These are phyloP conservation scores for Eumaeus atala DNA, from an alignment of 1,140 invertebrate species.

Conservation along the genomic window DNA sequence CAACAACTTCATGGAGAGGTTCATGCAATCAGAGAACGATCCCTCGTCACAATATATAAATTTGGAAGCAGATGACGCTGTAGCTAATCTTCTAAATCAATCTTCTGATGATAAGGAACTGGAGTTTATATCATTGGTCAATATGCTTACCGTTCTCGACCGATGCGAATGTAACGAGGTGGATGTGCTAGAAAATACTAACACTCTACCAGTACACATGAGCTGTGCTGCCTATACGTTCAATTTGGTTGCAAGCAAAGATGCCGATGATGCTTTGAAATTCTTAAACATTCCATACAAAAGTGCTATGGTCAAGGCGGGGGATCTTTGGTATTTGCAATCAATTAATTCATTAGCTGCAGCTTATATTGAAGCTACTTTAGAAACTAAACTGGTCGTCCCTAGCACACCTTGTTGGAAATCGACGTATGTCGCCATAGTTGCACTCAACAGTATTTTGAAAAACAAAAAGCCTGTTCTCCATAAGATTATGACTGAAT, in stretches of 20 bases:
- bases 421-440: slow-evolving; percentile 18
- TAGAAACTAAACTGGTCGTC: slow-evolving; percentile 20
- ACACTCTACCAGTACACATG: background rate
- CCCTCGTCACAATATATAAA: background rate
- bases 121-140: slow-evolving; percentile 1
- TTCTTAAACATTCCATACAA: background rate
- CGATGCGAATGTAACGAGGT: background rate
- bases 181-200: background rate
- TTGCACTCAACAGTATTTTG: slow-evolving; percentile 20
- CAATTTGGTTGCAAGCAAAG: slow-evolving; percentile 3
- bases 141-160: background rate
- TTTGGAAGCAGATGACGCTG: background rate
- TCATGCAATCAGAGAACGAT: slow-evolving; percentile 1
- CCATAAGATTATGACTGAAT: slow-evolving; percentile 21
- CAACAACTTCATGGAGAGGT: slow-evolving; percentile 4
- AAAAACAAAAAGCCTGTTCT: slow-evolving; percentile 24
- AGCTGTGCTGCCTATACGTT: slow-evolving; percentile 7
- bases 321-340: slow-evolving; percentile 23
- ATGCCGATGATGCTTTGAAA: background rate
- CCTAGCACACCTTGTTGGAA: slow-evolving; percentile 20
- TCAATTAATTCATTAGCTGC: slow-evolving; percentile 21
- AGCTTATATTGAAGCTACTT: slow-evolving; percentile 17
- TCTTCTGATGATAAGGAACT: background rate
- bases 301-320: slow-evolving; percentile 16
- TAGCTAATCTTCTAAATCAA: slow-evolving; percentile 3